Evolutionary conservation across 1,140 invertebrate species (phyloP), one percentile per base, ranked within the genome.

Genomic region (Bemisia tabaci): DNA sequence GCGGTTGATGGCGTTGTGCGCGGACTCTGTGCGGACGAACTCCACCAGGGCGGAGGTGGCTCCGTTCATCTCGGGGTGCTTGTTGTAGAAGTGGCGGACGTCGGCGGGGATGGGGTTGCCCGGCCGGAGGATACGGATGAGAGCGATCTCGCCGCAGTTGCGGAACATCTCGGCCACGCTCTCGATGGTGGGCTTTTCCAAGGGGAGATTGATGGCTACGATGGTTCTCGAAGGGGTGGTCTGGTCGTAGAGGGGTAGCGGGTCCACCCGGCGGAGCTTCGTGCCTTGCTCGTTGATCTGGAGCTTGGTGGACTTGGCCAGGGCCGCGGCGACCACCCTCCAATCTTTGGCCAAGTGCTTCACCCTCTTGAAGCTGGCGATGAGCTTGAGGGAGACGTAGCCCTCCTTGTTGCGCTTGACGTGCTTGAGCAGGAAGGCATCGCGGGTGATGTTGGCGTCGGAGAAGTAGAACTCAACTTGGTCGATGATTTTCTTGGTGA

Each of bases 391-490:
- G 33, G 91, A 94, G 1, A 97, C 94, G 77, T 90, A 97, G 12
- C 95, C 94, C 77, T 95, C 92, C 76, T 95, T 95, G 75, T 96
- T 95, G 24, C 94, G 82, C 33, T 91, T 85, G 1, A 97, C 93
- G 76, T 97, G 94, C 77, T 97, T 97, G 39, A 97, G 77, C 2
- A 97, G 79, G 77, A 97, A 97, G 1, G 94, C 92, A 75, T 97
- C 94, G 77, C 95, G 96, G 1, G 92, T 85, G 67, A 97, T 93
- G 75, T 94, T 95, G 22, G 88, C 91, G 76, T 97, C 93, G 66
- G 92, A 94, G 76, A 97, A 96, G 77, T 96, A 96, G 75, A 91
- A 94, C 78, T 94, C 92, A 9, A 94, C 91, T 75, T 93, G 90
- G 58, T 86, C 81, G 58, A 91, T 84, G 67, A 94, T 92, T 70